phyloP scores from a whole-genome alignment of 2,888 invertebrate genomes.

The Andrena flavipes region DNA sequence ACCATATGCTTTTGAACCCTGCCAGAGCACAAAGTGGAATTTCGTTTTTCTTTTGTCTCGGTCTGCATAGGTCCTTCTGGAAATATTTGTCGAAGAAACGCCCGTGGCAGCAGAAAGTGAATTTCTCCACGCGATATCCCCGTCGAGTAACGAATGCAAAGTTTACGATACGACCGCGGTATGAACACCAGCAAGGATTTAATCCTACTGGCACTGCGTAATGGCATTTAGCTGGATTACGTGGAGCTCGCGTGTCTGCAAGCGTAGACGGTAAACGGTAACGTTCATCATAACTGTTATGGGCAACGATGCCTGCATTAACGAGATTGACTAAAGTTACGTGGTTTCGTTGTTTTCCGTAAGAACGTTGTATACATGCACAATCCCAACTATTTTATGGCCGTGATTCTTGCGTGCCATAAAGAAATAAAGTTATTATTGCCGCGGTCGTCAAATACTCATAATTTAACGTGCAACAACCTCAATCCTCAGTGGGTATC shows the following conservation, averaged over 20 bases:
- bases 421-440: background rate
- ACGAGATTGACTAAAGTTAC: slow-evolving; percentile 65
- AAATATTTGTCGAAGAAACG: background rate
- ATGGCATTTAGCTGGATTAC: slow-evolving; percentile 71
- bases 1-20: too few species aligned
- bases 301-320: slow-evolving; percentile 51
- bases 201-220: slow-evolving; percentile 64
- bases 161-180: slow-evolving; percentile 58
- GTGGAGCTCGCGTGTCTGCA: slow-evolving; percentile 57
- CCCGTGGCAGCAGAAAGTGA: background rate
- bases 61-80: background rate
- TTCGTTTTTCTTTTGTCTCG: background rate
- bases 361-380: slow-evolving; percentile 31
- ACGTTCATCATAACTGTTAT: slow-evolving; percentile 70
- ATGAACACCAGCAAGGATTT: slow-evolving; percentile 63
- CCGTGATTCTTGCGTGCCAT: background rate
- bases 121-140: slow-evolving; percentile 14
- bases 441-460: background rate
- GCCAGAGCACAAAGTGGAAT: background rate
- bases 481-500: background rate
- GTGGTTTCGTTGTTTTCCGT: slow-evolving; percentile 51
- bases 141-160: slow-evolving; percentile 45
- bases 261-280: slow-evolving; percentile 65
- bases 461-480: background rate
- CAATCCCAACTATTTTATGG: slow-evolving; percentile 7